Conservation (phyloP, 2,797 vertebrate genomes). For the Simalia tracyae region DNA sequence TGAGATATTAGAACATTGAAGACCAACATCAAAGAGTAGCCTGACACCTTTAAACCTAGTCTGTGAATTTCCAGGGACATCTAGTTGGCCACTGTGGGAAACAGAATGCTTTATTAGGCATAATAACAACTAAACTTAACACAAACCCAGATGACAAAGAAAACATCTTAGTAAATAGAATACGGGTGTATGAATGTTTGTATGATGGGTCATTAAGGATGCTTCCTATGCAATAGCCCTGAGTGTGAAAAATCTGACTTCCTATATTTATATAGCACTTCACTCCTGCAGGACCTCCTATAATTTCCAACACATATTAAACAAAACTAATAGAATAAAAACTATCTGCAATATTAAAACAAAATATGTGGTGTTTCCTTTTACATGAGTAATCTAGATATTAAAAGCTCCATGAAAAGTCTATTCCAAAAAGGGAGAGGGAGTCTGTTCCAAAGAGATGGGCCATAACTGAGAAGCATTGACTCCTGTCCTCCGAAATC, state of each 20-base stretch:
- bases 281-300: too few relatives aligned
- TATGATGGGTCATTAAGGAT: neutral
- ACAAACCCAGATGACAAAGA: neutral
- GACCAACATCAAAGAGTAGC: neutral
- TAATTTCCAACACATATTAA: neutral
- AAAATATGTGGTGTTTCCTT: too few relatives aligned
- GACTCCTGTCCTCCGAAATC: too few relatives aligned
- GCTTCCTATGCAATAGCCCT: neutral
- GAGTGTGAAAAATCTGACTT: neutral
- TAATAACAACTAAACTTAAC: neutral
- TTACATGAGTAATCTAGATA: too few relatives aligned
- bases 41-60: neutral
- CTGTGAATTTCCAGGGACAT: neutral
- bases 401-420: too few relatives aligned
- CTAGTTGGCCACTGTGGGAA: neutral
- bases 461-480: too few relatives aligned
- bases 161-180: neutral
- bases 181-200: neutral
- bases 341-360: too few relatives aligned
- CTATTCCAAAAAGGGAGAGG: too few relatives aligned
- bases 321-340: neutral
- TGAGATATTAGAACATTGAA: neutral
- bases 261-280: too few relatives aligned
- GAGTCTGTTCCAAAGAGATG: too few relatives aligned
- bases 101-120: too few relatives aligned